phyloP scores from a whole-genome alignment of 1,140 invertebrate species.

The Neocloeon triangulifer region DNA sequence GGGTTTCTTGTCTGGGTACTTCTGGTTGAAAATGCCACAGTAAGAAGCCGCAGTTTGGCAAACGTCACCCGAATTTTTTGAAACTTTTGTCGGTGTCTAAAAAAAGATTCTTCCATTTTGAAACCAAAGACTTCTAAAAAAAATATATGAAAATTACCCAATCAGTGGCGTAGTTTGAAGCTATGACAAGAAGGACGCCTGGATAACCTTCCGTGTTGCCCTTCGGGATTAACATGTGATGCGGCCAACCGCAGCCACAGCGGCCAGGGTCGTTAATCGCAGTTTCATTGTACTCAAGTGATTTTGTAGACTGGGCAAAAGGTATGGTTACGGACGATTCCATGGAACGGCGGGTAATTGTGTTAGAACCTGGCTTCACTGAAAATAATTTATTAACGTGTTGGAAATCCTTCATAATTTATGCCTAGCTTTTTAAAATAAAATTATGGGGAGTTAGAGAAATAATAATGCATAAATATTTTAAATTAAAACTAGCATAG shows the following conservation, averaged over 20 bases:
- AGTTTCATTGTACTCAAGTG: conserved; percentile 4
- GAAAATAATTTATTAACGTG: no score
- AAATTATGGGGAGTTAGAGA: no score
- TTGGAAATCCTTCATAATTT: no score
- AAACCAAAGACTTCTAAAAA: no score
- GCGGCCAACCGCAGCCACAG: conserved; percentile 15
- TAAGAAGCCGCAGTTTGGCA: conserved; percentile 48
- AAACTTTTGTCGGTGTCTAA: no score
- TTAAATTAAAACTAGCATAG: no score
- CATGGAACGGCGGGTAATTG: conserved; percentile 29
- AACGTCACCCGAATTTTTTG: no score
- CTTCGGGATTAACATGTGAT: conserved; percentile 13
- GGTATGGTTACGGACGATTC: conserved; percentile 50
- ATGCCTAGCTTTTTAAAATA: no score
- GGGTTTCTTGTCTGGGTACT: conserved; percentile 42
- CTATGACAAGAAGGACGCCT: conserved; percentile 23
- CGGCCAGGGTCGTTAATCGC: no score
- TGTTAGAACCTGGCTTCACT: conserved; percentile 39
- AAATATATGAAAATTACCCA: no score
- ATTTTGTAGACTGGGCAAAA: conserved; percentile 18
- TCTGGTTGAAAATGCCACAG: conserved; percentile 44
- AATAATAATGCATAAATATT: no score
- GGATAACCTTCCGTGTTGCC: conserved; percentile 17
- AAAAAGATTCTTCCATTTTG: no score
- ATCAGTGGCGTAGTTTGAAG: conserved; percentile 20